Evolutionary conservation across 2,797 vertebrate species (phyloP).

Genomic region (Liparis tanakae): DNA sequence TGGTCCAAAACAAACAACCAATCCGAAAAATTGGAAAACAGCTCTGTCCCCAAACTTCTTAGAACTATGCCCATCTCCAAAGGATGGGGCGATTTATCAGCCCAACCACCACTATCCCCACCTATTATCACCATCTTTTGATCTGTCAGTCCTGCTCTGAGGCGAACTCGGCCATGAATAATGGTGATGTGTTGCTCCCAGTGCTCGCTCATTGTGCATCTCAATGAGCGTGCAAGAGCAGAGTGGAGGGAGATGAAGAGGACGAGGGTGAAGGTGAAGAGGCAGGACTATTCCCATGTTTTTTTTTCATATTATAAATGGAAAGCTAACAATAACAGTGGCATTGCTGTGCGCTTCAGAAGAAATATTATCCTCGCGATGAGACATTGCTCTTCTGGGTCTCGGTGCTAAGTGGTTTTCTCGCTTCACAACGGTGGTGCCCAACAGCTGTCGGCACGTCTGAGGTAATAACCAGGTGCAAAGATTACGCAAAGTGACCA

Average conservation of each 20-base stretch:
- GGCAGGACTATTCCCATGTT: conserved; percentile 17
- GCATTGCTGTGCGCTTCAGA: conserved; percentile 8
- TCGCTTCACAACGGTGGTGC: background rate
- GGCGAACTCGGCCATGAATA: conserved; percentile 72
- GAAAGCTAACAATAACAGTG: conserved; percentile 24
- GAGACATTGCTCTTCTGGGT: conserved; percentile 13
- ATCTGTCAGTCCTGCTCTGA: conserved; percentile 73
- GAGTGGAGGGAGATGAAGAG: conserved; percentile 44
- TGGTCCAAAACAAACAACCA: conserved; percentile 12
- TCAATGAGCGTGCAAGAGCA: conserved; percentile 53
- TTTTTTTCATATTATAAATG: conserved; percentile 41
- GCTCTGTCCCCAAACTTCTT: conserved; percentile 50
- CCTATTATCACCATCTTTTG: conserved; percentile 74
- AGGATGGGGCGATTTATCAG: conserved; percentile 67
- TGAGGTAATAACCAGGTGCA: conserved; percentile 10
- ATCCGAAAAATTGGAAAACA: conserved; percentile 45
- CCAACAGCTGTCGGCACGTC: background rate
- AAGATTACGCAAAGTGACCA: conserved; percentile 27
- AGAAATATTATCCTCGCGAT: conserved; percentile 16
- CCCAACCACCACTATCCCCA: conserved; percentile 40
- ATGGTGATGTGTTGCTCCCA: conserved; percentile 73
- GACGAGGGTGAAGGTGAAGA: conserved; percentile 45
- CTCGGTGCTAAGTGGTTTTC: conserved; percentile 5
- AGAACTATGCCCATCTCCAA: conserved; percentile 47
- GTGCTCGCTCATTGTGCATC: conserved; percentile 66